These are phyloP conservation scores for Campylomormyrus tamandua DNA, from an alignment of 2,113 vertebrate genomes.

Conservation along the genomic window DNA sequence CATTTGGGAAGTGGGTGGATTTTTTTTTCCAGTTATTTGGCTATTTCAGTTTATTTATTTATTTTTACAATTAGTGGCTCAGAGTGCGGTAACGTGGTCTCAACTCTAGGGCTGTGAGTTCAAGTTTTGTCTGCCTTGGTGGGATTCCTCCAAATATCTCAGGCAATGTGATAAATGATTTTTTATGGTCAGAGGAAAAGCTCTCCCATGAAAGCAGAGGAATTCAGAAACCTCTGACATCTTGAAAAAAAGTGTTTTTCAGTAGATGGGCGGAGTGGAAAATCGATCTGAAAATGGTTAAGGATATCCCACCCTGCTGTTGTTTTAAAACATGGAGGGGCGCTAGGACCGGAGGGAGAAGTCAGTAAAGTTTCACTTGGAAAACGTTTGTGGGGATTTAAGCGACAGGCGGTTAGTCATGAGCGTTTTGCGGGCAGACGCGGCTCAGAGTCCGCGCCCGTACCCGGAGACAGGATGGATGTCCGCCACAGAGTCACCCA, in stretches of 20 bases:
- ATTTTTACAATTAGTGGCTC: not conserved
- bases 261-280: not conserved
- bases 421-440: not conserved
- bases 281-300: not conserved
- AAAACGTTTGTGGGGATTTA: not conserved
- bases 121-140: not conserved
- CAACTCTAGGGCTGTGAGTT: not conserved
- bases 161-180: not conserved
- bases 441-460: not conserved
- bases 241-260: not conserved
- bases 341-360: slow-evolving; percentile 45
- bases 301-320: not conserved
- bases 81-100: not conserved
- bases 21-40: not conserved
- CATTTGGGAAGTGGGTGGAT: not conserved
- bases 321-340: slow-evolving; percentile 22
- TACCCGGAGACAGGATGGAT: not conserved
- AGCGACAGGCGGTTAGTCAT: not conserved
- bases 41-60: not conserved
- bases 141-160: not conserved
- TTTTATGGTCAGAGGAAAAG: not conserved
- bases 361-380: not conserved
- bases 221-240: not conserved
- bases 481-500: not conserved
- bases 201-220: not conserved